These are phyloP conservation scores for Otus sunia DNA, from an alignment of 2,113 vertebrate species.

Conservation along the genomic window DNA sequence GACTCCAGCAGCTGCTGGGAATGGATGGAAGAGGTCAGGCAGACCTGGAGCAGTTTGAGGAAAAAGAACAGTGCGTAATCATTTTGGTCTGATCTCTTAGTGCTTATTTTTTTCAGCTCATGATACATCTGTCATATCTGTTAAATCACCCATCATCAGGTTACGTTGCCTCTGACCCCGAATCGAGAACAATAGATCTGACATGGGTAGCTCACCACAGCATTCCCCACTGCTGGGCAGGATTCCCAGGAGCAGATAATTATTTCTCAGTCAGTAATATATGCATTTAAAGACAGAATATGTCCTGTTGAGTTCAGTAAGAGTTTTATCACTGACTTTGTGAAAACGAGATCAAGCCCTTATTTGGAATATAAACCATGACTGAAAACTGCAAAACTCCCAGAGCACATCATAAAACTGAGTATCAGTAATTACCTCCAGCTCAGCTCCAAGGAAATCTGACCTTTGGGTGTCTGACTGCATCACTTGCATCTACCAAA, in stretches of 20 bases:
- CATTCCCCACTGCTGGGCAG: not conserved
- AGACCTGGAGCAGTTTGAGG: not conserved
- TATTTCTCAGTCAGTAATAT: not conserved
- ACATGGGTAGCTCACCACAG: not conserved
- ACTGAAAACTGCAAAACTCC: not conserved
- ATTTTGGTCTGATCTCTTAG: not conserved
- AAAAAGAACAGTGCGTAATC: fast-evolving
- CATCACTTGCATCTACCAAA: not conserved
- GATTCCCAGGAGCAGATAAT: not conserved
- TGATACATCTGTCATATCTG: not conserved
- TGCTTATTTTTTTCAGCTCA: not conserved
- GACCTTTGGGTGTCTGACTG: not conserved
- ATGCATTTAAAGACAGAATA: not conserved
- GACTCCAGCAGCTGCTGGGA: not conserved
- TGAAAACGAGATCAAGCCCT: not conserved
- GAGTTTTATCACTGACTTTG: not conserved
- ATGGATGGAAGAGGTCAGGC: not conserved
- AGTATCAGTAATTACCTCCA: not conserved
- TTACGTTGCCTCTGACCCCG: not conserved
- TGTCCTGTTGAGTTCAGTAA: not conserved
- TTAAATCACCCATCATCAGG: not conserved
- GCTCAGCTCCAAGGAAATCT: not conserved
- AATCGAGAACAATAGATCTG: not conserved
- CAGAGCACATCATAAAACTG: not conserved
- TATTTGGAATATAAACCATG: not conserved